Evolutionary conservation across 2,797 vertebrate genomes (phyloP).

Genomic region (Xerus rutilus): DNA sequence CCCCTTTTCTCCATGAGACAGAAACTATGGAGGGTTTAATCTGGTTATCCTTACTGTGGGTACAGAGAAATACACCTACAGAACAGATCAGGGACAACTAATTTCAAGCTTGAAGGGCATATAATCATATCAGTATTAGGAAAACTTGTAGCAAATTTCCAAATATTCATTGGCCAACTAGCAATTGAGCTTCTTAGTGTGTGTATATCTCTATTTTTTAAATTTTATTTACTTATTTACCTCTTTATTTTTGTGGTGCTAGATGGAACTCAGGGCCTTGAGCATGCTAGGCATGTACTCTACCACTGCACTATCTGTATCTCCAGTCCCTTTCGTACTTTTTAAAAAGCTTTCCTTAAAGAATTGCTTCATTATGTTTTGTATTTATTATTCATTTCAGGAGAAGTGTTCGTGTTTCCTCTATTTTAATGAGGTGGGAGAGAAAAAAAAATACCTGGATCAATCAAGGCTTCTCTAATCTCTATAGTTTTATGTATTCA

Average conservation of each 20-base stretch:
- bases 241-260: neutral
- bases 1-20: neutral
- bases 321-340: no score
- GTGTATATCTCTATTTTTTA: neutral
- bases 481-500: neutral
- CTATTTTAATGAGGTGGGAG: conserved; percentile 31
- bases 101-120: conserved; percentile 29
- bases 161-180: conserved; percentile 26
- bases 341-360: conserved; percentile 16
- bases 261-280: neutral
- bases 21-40: conserved; percentile 19
- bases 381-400: conserved; percentile 28
- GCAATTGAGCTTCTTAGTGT: neutral
- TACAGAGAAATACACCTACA: neutral
- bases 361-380: conserved; percentile 17
- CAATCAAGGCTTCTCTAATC: neutral
- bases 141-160: conserved; percentile 44
- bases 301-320: neutral
- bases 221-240: neutral
- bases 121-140: neutral
- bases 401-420: neutral
- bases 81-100: neutral
- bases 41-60: neutral
- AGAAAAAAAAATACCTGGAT: neutral
- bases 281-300: neutral